These are phyloP conservation scores for Drosophila azteca DNA, from an alignment of 1,140 invertebrate species.

Conservation along the genomic window DNA sequence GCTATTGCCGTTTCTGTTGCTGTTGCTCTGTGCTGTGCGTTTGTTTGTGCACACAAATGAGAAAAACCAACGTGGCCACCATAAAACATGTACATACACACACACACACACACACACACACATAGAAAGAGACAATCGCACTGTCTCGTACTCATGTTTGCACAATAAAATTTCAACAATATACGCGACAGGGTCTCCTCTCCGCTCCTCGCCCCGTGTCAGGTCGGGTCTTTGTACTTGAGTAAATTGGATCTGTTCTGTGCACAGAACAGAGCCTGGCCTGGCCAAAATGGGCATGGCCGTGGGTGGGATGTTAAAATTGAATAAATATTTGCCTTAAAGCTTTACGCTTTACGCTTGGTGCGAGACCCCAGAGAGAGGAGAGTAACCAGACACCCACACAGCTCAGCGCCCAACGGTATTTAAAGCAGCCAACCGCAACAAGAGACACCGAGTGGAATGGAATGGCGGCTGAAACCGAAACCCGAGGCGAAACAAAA, in stretches of 20 bases:
- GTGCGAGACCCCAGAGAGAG: not conserved
- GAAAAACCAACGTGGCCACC: conserved; percentile 75
- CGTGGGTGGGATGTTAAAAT: conserved; percentile 55
- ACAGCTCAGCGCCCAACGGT: conserved; percentile 13
- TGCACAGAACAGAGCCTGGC: conserved; percentile 36
- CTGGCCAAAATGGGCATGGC: not conserved
- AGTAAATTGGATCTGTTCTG: conserved; percentile 80
- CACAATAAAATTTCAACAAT: conserved; percentile 81
- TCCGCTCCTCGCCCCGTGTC: too few relatives aligned
- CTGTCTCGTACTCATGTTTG: conserved; percentile 68
- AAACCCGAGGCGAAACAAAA: conserved; percentile 38
- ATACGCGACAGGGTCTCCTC: conserved; percentile 66
- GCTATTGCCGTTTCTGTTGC: conserved; percentile 30
- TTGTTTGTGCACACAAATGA: conserved; percentile 61
- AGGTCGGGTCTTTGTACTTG: conserved; percentile 59
- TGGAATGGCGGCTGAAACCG: not conserved
- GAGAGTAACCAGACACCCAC: conserved; percentile 34
- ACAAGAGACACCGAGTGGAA: conserved; percentile 7
- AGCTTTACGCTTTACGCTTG: conserved; percentile 30
- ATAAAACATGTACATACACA: conserved; percentile 58
- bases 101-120: conserved; percentile 27
- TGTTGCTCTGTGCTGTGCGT: conserved; percentile 26
- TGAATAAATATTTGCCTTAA: conserved; percentile 80
- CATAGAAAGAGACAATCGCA: conserved; percentile 18
- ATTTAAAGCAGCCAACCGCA: conserved; percentile 55